Evolutionary conservation across 1,140 invertebrate genomes (phyloP).

Genomic region (Phocides pigmalion): DNA sequence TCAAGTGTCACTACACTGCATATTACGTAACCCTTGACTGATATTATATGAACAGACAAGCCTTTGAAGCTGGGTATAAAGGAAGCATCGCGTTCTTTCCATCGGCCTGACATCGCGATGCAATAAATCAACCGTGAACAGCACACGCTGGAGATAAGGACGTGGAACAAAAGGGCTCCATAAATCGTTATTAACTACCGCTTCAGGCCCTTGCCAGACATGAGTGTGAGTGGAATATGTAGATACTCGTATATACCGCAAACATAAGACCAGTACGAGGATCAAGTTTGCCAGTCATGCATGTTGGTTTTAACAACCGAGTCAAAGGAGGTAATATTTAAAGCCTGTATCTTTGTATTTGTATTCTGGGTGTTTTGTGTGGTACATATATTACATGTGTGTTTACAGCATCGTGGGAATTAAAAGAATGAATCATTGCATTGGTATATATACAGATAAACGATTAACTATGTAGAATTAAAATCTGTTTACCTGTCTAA

Average conservation of each 20-base stretch:
- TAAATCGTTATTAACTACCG: conserved; percentile 79
- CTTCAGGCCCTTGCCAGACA: conserved; percentile 59
- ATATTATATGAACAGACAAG: neutral
- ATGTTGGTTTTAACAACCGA: too few relatives aligned
- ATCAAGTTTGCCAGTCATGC: too few relatives aligned
- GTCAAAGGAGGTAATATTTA: too few relatives aligned
- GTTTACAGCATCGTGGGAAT: too few relatives aligned
- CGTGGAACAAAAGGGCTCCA: conserved; percentile 75
- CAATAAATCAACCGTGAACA: conserved; percentile 77
- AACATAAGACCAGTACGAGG: too few relatives aligned
- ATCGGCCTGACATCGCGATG: conserved; percentile 55
- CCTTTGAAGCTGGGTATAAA: conserved; percentile 2
- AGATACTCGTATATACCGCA: neutral
- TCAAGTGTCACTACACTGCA: neutral
- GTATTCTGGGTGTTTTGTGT: too few relatives aligned
- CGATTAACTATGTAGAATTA: too few relatives aligned
- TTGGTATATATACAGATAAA: too few relatives aligned
- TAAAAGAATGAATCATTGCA: too few relatives aligned
- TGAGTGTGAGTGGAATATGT: conserved; percentile 29
- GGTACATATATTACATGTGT: too few relatives aligned
- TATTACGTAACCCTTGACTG: neutral
- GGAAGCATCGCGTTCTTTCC: conserved; percentile 28
- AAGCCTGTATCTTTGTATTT: too few relatives aligned
- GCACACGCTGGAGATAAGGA: conserved; percentile 72
- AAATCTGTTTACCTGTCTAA: too few relatives aligned